Evolutionary conservation across 2,113 vertebrate species (phyloP).

Genomic region (Oceanodroma tethys): DNA sequence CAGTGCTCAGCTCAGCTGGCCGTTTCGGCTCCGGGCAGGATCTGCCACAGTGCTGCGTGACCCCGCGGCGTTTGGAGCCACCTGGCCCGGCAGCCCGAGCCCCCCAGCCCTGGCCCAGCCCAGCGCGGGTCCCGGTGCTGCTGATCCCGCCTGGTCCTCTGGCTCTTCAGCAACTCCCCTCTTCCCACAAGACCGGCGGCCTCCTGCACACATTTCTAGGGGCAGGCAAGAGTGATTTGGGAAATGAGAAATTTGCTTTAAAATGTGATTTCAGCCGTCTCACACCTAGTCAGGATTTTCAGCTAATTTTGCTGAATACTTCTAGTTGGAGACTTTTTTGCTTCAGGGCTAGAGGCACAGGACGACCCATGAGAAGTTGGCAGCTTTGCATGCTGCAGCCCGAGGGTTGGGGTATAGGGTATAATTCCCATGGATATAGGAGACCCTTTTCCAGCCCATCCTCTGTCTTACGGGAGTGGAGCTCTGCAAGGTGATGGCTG

Average conservation of each 20-base stretch:
- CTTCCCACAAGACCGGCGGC: background rate
- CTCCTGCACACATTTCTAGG: background rate
- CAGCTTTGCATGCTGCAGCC: background rate
- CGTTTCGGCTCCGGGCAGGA: accelerated
- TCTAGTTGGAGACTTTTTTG: background rate
- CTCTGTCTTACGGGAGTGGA: background rate
- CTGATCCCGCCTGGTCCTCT: background rate
- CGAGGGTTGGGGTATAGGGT: no score
- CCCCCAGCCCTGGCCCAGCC: background rate
- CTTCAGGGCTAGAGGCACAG: background rate
- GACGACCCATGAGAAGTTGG: background rate
- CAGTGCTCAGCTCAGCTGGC: background rate
- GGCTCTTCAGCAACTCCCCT: background rate
- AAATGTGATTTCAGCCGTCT: conserved; percentile 16
- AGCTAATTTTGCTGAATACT: background rate
- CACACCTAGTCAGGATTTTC: conserved; percentile 29
- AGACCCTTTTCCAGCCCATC: background rate
- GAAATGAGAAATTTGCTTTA: conserved; percentile 35
- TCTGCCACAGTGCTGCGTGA: background rate
- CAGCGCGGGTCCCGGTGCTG: background rate
- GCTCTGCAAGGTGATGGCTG: background rate
- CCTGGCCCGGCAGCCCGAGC: background rate
- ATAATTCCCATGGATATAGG: background rate
- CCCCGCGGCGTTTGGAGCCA: accelerated
- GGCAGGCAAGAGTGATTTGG: background rate